These are phyloP conservation scores for Leguminivora glycinivorella DNA, from an alignment of 1,140 invertebrate species.

Conservation along the genomic window DNA sequence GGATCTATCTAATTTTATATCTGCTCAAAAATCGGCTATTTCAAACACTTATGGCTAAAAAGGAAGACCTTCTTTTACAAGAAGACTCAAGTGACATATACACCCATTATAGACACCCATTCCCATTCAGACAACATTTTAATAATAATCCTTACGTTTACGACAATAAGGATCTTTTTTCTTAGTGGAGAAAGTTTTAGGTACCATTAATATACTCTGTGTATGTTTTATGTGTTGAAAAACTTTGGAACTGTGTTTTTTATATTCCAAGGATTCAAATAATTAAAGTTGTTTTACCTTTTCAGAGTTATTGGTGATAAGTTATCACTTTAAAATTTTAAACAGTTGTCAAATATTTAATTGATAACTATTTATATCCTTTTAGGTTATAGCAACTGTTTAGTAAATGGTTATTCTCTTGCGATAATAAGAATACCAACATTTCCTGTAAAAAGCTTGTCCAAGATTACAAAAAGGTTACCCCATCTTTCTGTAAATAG, in stretches of 20 bases:
- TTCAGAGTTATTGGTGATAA: too few relatives aligned
- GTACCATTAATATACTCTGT: neutral
- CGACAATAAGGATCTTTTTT: neutral
- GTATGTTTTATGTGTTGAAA: neutral
- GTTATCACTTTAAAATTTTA: too few relatives aligned
- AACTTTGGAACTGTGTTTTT: too few relatives aligned
- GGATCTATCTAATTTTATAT: neutral
- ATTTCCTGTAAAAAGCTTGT: neutral
- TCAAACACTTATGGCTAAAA: conserved; percentile 19
- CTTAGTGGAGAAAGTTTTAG: neutral
- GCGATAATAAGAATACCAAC: neutral
- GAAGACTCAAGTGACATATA: conserved; percentile 5
- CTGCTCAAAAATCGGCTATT: neutral
- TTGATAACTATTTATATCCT: neutral
- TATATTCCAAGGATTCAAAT: too few relatives aligned
- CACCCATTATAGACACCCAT: conserved; percentile 7
- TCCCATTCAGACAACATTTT: neutral
- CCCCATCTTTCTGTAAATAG: neutral
- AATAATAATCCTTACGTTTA: neutral
- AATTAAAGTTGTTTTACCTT: too few relatives aligned
- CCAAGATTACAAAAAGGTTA: neutral
- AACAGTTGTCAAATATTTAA: too few relatives aligned
- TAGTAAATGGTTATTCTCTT: too few relatives aligned
- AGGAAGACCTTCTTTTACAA: conserved; percentile 1
- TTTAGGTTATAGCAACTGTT: neutral